Base-by-base conservation (phyloP, 2,888 invertebrate genomes). In the Chrysomela aeneicollis region DNA sequence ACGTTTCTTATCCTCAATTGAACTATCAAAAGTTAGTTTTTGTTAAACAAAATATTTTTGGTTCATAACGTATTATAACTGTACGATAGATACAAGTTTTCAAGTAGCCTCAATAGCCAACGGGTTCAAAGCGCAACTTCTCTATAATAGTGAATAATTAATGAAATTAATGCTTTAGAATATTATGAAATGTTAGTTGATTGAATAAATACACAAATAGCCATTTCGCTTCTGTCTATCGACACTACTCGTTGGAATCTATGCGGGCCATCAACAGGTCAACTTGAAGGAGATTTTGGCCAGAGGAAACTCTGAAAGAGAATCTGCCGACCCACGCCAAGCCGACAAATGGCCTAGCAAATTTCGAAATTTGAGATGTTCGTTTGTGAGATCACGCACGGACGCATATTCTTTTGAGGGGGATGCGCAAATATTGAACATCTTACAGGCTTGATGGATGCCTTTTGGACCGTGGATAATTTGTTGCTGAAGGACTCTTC, bases 301-400 rank as follows among this genome's bases (percentile, higher is more conserved):
- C 46, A 37, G 17, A 58, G 26, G 52, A 59, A 59, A 46, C 47
- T 63, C 26, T 22, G 52, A 53, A 54, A 64, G 26, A 50, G 57
- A 60, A 53, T 8, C 37, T 55, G n/a, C n/a, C n/a, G n/a, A n/a
- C 21, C 59, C 50, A 58, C 42, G 63, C 63, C 46, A 51, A 53
- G 51, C 63, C 61, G 59, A 68, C 68, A 68, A 67, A 67, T 62
- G 61, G 58, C 55, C 59, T 57, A 67, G 59, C 67, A 67, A 67
- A 67, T 67, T 67, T 67, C 54, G 63, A 63, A 68, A 65, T 64
- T 63, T 59, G 61, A 68, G 65, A 59, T 63, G 60, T 61, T 63
- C 65, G 61, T 68, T 65, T 65, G 53, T 67, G 64, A 59, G 62
- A 58, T 55, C 63, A 64, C 55, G 67, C 64, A 57, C 63, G 18